These are phyloP conservation scores for Stichopus chloronotus DNA, from an alignment of 35 echinoderm and acorn worm species.

Conservation along the genomic window DNA sequence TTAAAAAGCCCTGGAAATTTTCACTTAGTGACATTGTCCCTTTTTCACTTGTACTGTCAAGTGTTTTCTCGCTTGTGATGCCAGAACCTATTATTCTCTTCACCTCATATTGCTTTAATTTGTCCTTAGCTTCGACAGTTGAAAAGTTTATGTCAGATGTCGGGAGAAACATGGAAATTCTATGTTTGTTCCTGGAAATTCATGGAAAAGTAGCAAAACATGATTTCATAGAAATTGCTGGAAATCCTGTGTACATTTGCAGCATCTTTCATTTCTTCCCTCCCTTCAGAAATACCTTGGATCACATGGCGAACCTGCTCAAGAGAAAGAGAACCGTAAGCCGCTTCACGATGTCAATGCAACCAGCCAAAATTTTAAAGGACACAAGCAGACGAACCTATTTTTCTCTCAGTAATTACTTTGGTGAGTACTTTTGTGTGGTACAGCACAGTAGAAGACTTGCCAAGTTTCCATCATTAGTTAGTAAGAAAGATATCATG, in stretches of 20 bases:
- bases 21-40: too few species aligned
- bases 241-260: not conserved
- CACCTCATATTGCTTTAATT: too few species aligned
- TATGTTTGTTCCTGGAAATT: not conserved
- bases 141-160: not conserved
- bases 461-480: too few species aligned
- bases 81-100: too few species aligned
- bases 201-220: not conserved
- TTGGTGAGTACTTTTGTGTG: not conserved
- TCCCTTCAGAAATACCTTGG: slow-evolving; percentile 16
- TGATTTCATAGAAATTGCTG: not conserved
- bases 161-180: not conserved
- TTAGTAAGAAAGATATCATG: too few species aligned
- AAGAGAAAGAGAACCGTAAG: slow-evolving; percentile 2
- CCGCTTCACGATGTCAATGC: not conserved
- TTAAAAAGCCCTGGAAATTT: too few species aligned
- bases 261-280: not conserved
- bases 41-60: too few species aligned
- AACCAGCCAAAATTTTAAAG: not conserved
- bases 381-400: not conserved
- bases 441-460: not conserved
- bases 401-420: not conserved
- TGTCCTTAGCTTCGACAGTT: not conserved
- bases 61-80: too few species aligned
- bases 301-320: not conserved